Evolutionary conservation across 2,797 vertebrate genomes (phyloP), one percentile per base, ranked within the genome.

Genomic region (Phoebastria nigripes): DNA sequence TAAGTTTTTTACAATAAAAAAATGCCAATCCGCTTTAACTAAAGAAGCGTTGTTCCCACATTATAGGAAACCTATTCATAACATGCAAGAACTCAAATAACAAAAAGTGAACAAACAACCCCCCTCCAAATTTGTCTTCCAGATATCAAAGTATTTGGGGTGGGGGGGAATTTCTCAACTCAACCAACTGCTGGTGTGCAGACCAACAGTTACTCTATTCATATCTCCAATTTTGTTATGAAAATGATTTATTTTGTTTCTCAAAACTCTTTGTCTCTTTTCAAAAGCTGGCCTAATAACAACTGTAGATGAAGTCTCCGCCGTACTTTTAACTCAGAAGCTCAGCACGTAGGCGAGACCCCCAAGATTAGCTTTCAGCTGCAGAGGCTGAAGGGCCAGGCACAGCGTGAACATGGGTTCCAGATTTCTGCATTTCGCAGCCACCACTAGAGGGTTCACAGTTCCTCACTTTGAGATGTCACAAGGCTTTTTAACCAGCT

Each of bases 321-420:
- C 44, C 39, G 5, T 47, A 24, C 37, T 79, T 73, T 51, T 51
- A 72, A 61, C n/a, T 62, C 66, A 62, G 42, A 51, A 87, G 25
- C 5, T 59, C 44, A 65, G 56, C 41, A 51, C 1, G 0, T 3
- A 1, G 2, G 35, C 19, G 3, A 62, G 15, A 84, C 5, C 1
- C 12, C 4, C 33, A 41, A 33, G 39, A 49, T 0, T 0, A 78
- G 41, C n/a, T 92, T 28, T 35, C 35, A 35, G 35, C 35, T 69
- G 59, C 24, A 21, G 42, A 81, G 21, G 31, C 22, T 0, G 0
- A 70, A 84, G 58, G 26, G 15, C 22, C 59, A 56, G 28, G 11
- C 1, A 1, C 25, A 33, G 22, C 0, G 0, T 11, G 22, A 62
- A 63, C 12, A 37, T 0, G 0, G 6, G 25, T 54, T 78, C 47